phyloP scores from a whole-genome alignment of 2,888 invertebrate genomes.

The Prenolepis imparis region DNA sequence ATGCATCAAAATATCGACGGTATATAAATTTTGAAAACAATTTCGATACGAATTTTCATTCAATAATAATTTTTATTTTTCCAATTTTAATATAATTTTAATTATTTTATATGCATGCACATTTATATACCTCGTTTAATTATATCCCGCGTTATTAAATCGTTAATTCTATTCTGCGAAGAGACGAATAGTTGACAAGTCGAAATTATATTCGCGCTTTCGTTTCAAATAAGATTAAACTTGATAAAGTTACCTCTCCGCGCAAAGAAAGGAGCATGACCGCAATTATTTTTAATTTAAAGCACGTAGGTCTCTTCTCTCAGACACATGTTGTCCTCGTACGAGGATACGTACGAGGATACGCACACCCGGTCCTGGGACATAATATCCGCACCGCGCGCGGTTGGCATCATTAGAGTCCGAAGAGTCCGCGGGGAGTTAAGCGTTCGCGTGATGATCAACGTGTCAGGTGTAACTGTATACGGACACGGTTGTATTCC shows the following conservation, averaged over 20 bases:
- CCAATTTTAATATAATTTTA: not conserved
- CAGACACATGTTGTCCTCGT: slow-evolving; percentile 1
- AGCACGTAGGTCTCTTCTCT: not conserved
- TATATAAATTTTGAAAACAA: not conserved
- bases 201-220: not conserved
- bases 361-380: not conserved
- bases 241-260: not conserved
- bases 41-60: not conserved
- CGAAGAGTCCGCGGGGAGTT: slow-evolving; percentile 43
- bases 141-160: not conserved
- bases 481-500: slow-evolving; percentile 25
- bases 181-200: not conserved
- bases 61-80: not conserved
- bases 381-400: slow-evolving; percentile 26
- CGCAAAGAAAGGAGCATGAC: not conserved
- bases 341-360: not conserved
- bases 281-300: slow-evolving; percentile 22
- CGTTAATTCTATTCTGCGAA: not conserved
- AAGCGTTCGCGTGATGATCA: slow-evolving; percentile 49
- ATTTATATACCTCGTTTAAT: not conserved
- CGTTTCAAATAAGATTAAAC: not conserved
- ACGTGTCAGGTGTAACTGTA: slow-evolving; percentile 48
- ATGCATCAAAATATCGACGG: not conserved
- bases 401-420: slow-evolving; percentile 38
- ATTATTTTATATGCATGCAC: not conserved